Base-by-base conservation (phyloP, 2,888 invertebrate genomes). In the Ichneumoninae sp. region DNA sequence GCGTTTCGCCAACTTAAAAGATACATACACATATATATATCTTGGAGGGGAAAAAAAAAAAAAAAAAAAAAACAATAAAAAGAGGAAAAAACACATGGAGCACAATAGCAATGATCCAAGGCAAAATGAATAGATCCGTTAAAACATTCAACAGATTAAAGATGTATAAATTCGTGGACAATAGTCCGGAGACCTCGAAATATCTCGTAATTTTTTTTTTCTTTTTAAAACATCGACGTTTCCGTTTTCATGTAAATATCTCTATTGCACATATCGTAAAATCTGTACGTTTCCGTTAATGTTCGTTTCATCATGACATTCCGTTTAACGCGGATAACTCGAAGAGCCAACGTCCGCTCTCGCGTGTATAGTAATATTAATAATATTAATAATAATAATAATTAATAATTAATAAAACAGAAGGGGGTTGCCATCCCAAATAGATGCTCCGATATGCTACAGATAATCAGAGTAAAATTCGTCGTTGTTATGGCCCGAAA, bases 381-480 rank as follows among this genome's bases (percentile, higher is more conserved):
- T 22, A 66, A 44, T 40, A 50, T 60, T 62, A 50, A 70, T 30
- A 33, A 65, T 65, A 65, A 52, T 66, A 71, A 52, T 50, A 80
- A 80, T 69, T 72, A 84, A 72, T 77, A 77, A 62, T 36, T 19
- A 54, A 80, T 84, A 84, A 84, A 84, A 84, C 30, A 71, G 52
- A n/a, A 62, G 72, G 57, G 33, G 33, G 65, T 65, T 52, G 19
- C 30, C 66, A 83, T 80, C 62, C 68, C 52, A 40, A 44, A 77
- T 36, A 52, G 10, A 50, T 54, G 75, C 75, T 71, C 80, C 71
- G 60, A 77, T 47, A 19, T 70, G 69, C 44, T 68, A 71, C 57
- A 57, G 44, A 72, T 22, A 81, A 76, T 79, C 62, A 68, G 76
- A 86, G 76, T 88, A 87, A 88, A 88, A 87, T 83, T 82, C 82